Percentiles rank a stretch among this genome's conserved stretches.
Conservation (phyloP, 1,140 invertebrate species). For the Mesaphorura yosii region DNA sequence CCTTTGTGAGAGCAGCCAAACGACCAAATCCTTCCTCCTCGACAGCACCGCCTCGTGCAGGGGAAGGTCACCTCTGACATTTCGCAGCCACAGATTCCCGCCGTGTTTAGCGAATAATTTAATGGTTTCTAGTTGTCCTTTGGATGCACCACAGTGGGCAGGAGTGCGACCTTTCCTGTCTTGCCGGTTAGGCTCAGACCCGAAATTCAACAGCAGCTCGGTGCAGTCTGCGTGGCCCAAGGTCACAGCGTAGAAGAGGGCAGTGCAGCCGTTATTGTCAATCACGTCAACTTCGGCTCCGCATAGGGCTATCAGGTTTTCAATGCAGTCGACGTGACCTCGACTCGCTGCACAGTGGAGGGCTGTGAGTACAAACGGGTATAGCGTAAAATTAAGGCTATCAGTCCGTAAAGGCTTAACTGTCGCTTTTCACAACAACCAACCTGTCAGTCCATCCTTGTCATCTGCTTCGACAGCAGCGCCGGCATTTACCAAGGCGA, state of each 20-base stretch:
- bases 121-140: slow-evolving; percentile 79
- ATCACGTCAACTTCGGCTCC: slow-evolving; percentile 50
- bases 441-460: slow-evolving; percentile 50
- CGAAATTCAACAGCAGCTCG: slow-evolving; percentile 70
- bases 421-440: neutral
- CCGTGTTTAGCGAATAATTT: slow-evolving; percentile 63
- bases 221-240: slow-evolving; percentile 89
- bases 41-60: slow-evolving; percentile 90
- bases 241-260: slow-evolving; percentile 90
- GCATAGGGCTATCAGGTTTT: slow-evolving; percentile 77
- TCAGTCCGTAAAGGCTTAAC: no score
- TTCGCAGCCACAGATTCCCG: slow-evolving; percentile 83
- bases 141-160: slow-evolving; percentile 81
- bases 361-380: slow-evolving; percentile 40
- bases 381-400: neutral
- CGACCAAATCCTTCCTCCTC: slow-evolving; percentile 70
- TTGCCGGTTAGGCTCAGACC: slow-evolving; percentile 79
- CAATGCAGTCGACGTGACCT: slow-evolving; percentile 84
- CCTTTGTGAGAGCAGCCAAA: slow-evolving; percentile 70
- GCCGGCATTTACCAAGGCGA: slow-evolving; percentile 72
- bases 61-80: slow-evolving; percentile 78
- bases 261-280: slow-evolving; percentile 75
- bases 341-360: slow-evolving; percentile 91
- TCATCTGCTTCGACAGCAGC: slow-evolving; percentile 64
- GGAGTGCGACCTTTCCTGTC: slow-evolving; percentile 68